A percentile compares a stretch with the other conserved stretches of the same genome.
These are phyloP conservation scores for Lasius fuliginosus DNA, from an alignment of 2,888 invertebrate genomes.

Conservation along the genomic window DNA sequence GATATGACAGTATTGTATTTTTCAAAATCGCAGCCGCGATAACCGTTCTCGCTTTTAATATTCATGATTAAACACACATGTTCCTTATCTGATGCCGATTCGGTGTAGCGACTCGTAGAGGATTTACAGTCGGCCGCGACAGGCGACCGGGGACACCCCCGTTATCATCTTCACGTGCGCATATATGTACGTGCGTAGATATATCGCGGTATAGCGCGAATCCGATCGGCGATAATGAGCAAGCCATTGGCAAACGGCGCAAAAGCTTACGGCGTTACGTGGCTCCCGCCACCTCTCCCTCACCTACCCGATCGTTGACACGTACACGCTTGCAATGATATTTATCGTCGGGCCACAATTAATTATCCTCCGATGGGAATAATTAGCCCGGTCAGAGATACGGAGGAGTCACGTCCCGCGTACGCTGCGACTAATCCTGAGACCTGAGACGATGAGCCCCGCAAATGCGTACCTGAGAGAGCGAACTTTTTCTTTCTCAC, in stretches of 20 bases:
- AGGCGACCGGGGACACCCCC: slow-evolving; percentile 63
- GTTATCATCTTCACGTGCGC: slow-evolving; percentile 76
- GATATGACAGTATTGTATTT: background rate
- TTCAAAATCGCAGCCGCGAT: background rate
- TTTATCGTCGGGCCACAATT: slow-evolving; percentile 71
- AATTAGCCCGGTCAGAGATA: slow-evolving; percentile 67
- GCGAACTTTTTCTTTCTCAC: slow-evolving; percentile 33
- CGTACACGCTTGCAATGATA: slow-evolving; percentile 62
- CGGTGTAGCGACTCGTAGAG: slow-evolving; percentile 31
- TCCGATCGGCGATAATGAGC: slow-evolving; percentile 79
- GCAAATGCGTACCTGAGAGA: slow-evolving; percentile 4
- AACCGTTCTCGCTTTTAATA: slow-evolving; percentile 38
- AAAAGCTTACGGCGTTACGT: slow-evolving; percentile 73
- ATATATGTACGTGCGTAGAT: slow-evolving; percentile 58
- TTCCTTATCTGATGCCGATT: slow-evolving; percentile 48
- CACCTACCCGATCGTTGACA: slow-evolving; percentile 12
- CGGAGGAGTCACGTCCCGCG: slow-evolving; percentile 63
- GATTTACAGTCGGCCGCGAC: slow-evolving; percentile 37
- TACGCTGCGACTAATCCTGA: slow-evolving; percentile 37
- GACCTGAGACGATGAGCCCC: background rate
- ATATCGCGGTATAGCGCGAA: slow-evolving; percentile 74
- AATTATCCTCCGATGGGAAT: slow-evolving; percentile 68
- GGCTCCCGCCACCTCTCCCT: slow-evolving; percentile 13
- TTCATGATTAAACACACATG: slow-evolving; percentile 32
- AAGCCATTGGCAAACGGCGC: slow-evolving; percentile 74